Evolutionary conservation across 2,888 invertebrate species (phyloP), one percentile per base, ranked within the genome.

Genomic region (Eurytoma californica): DNA sequence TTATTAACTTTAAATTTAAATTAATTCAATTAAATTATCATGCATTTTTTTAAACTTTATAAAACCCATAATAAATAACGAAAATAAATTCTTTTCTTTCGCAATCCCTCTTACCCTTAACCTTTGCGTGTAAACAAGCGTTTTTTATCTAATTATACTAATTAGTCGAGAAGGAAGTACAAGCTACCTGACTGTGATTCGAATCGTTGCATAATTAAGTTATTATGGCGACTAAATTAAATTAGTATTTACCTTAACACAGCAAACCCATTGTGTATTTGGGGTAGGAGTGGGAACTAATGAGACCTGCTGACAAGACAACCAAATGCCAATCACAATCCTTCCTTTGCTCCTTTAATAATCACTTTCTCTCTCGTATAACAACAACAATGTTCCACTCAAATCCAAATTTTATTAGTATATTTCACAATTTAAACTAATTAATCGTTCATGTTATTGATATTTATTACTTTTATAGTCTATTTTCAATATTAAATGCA

Each of bases 241-340:
- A 79, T 77, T 79, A 77, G 72, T 79, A 77, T 77, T 92, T 93
- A 93, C 93, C 93, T 93, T 92, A 84, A 91, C 90, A 88, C 92
- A 92, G 92, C 92, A 92, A 87, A 92, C 90, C 90, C 91, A 92
- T 91, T 92, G 92, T 86, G 92, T 88, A 87, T 88, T 87, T 89
- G 86, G 87, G 87, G 88, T 85, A 87, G 87, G 86, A 88, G 87
- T 88, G 83, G 87, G 86, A 85, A 88, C 88, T 88, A 90, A 89
- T 87, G 88, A 87, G 85, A 90, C 90, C 90, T 90, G 89, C 88
- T 85, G 88, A 88, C 87, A 88, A 88, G 88, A 89, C 85, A 90
- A 89, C 83, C 88, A 84, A 88, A 88, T 84, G 86, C 86, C 86
- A 85, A 88, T 87, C 84, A 79, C 63, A 76, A 80, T 82, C 77